Evolutionary conservation across 2,797 vertebrate genomes (phyloP).

Genomic region (Peromyscus attwateri): DNA sequence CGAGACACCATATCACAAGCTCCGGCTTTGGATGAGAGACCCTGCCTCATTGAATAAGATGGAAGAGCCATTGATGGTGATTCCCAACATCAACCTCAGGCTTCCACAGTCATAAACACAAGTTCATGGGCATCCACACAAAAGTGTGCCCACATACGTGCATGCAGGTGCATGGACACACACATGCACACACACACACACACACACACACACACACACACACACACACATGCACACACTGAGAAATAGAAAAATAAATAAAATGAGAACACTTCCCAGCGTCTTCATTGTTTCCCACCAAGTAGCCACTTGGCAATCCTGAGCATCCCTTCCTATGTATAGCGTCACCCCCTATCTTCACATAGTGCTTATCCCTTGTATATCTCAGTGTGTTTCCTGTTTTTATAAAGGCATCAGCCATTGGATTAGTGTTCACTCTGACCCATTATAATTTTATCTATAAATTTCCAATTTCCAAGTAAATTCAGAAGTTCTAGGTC

Average conservation of each 20-base stretch:
- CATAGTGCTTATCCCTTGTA: neutral
- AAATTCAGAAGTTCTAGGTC: neutral
- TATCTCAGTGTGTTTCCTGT: neutral
- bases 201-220: neutral
- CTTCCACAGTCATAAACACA: neutral
- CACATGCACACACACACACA: neutral
- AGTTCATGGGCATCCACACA: neutral
- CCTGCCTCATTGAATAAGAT: neutral
- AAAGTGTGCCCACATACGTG: neutral
- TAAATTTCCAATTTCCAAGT: neutral
- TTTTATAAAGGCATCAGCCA: neutral
- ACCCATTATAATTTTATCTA: neutral
- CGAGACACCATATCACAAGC: neutral
- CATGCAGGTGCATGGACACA: neutral
- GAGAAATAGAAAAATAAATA: neutral
- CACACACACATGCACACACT: neutral
- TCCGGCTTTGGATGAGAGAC: neutral
- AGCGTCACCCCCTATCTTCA: neutral
- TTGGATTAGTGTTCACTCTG: neutral
- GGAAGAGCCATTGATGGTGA: neutral
- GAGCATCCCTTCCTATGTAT: neutral
- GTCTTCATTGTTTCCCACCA: neutral
- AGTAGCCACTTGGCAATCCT: neutral
- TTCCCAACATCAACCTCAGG: neutral
- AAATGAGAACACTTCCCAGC: neutral